phyloP scores from a whole-genome alignment of 2,888 invertebrate genomes.

The Gasteruption jaculator region DNA sequence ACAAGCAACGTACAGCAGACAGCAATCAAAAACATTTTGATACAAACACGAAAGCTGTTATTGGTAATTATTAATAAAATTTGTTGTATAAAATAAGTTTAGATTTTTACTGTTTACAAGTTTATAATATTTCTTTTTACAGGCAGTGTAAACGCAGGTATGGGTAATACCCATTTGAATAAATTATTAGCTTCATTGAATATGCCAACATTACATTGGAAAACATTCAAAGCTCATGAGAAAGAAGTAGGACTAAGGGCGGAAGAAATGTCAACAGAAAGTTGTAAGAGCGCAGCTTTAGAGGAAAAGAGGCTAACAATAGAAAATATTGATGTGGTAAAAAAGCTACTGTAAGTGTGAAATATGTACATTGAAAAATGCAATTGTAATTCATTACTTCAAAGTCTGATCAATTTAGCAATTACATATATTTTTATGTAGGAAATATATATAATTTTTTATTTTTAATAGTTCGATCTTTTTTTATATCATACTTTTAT shows the following conservation, averaged over 20 bases:
- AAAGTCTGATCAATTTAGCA: too few species aligned
- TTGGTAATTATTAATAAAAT: conserved; percentile 12
- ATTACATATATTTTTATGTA: too few species aligned
- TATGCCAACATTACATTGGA: conserved; percentile 6
- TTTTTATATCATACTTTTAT: background rate
- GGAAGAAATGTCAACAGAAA: conserved; percentile 9
- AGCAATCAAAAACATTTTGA: conserved; percentile 9
- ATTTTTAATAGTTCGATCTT: background rate
- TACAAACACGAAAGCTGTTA: conserved; percentile 11
- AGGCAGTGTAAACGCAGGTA: conserved; percentile 9
- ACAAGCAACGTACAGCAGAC: conserved; percentile 8
- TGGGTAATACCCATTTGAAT: conserved; percentile 10
- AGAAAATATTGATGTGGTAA: conserved; percentile 4
- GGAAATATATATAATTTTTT: background rate
- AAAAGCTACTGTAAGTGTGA: conserved; percentile 16
- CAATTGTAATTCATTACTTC: too few species aligned
- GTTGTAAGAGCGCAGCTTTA: conserved; percentile 6
- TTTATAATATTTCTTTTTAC: background rate
- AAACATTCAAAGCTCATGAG: conserved; percentile 9
- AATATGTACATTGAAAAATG: too few species aligned
- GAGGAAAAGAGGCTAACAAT: conserved; percentile 10
- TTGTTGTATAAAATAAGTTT: too few species aligned
- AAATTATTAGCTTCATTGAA: conserved; percentile 10
- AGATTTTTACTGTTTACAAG: too few species aligned
- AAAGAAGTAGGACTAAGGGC: conserved; percentile 5